phyloP scores from a whole-genome alignment of 1,140 invertebrate species.

The Drosophila lini region DNA sequence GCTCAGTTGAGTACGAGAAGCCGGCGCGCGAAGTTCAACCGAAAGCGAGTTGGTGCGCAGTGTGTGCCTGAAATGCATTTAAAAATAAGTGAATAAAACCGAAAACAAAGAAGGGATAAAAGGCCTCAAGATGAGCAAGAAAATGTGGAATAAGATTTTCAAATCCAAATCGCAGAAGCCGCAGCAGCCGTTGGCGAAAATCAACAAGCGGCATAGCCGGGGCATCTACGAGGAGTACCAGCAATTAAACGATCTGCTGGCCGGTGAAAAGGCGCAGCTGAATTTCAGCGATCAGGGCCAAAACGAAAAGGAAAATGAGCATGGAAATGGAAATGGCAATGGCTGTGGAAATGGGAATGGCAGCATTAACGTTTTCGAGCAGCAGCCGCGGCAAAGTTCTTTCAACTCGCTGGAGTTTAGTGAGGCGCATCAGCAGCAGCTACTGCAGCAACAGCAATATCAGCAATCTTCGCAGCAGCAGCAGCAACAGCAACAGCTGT shows the following conservation, averaged over 20 bases:
- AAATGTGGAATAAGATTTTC: constrained; percentile 84
- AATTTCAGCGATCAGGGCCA: constrained; percentile 23
- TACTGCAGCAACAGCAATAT: constrained; percentile 18
- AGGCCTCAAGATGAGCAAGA: constrained; percentile 72
- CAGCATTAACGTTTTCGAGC: constrained; percentile 69
- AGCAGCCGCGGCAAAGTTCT: constrained; percentile 71
- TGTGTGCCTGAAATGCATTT: constrained; percentile 28
- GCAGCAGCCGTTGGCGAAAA: constrained; percentile 59
- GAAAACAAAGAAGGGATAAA: constrained; percentile 3
- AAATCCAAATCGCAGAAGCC: constrained; percentile 76
- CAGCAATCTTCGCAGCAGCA: constrained; percentile 14
- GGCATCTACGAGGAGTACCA: constrained; percentile 78
- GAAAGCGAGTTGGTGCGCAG: background rate
- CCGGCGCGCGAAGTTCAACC: constrained; percentile 58
- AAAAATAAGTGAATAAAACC: constrained; percentile 40
- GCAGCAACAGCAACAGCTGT: constrained; percentile 64
- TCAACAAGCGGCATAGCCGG: constrained; percentile 78
- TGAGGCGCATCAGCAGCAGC: constrained; percentile 62
- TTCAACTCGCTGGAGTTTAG: constrained; percentile 70
- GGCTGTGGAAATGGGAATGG: constrained; percentile 36
- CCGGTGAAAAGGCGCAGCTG: constrained; percentile 46
- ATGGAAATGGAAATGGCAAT: constrained; percentile 42
- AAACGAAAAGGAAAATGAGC: constrained; percentile 62
- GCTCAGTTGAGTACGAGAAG: constrained; percentile 52
- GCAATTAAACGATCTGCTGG: constrained; percentile 66